Percentiles rank a stretch among this genome's conserved stretches.
These are phyloP conservation scores for Menidia beryllina DNA, from an alignment of 2,113 vertebrate species.

Conservation along the genomic window DNA sequence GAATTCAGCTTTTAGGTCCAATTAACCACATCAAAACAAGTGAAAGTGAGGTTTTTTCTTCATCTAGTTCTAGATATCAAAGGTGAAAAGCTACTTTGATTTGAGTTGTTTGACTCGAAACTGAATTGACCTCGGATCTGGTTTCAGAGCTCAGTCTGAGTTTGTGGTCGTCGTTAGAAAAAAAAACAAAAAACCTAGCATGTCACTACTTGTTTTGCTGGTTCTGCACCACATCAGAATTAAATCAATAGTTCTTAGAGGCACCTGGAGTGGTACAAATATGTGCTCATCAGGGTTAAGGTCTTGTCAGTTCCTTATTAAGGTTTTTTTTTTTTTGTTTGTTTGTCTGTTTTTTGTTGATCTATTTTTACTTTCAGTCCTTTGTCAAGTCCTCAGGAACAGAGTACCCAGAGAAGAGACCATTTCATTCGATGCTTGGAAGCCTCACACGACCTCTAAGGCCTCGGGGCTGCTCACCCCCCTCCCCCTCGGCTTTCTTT, in stretches of 20 bases:
- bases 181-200: constrained; percentile 56
- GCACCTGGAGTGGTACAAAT: constrained; percentile 81
- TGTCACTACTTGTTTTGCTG: constrained; percentile 79
- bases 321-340: constrained; percentile 48
- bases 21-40: constrained; percentile 18
- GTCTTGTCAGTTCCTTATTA: constrained; percentile 74
- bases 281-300: constrained; percentile 81
- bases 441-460: constrained; percentile 39
- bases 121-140: constrained; percentile 67
- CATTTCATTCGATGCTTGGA: constrained; percentile 45
- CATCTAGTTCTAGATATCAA: constrained; percentile 34
- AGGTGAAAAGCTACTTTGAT: constrained; percentile 17
- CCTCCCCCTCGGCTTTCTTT: constrained; percentile 25
- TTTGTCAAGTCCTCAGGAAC: constrained; percentile 69
- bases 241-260: constrained; percentile 78
- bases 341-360: no score
- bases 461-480: constrained; percentile 24
- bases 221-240: constrained; percentile 78
- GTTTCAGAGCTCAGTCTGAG: constrained; percentile 65
- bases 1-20: constrained; percentile 63
- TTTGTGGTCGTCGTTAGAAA: constrained; percentile 72
- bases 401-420: constrained; percentile 53
- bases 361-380: no score
- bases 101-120: constrained; percentile 39
- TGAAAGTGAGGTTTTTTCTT: neutral